Percentiles rank a stretch among this genome's conserved stretches.
These are phyloP conservation scores for Syrmaticus mikado DNA, from an alignment of 2,113 vertebrate species.

Conservation along the genomic window DNA sequence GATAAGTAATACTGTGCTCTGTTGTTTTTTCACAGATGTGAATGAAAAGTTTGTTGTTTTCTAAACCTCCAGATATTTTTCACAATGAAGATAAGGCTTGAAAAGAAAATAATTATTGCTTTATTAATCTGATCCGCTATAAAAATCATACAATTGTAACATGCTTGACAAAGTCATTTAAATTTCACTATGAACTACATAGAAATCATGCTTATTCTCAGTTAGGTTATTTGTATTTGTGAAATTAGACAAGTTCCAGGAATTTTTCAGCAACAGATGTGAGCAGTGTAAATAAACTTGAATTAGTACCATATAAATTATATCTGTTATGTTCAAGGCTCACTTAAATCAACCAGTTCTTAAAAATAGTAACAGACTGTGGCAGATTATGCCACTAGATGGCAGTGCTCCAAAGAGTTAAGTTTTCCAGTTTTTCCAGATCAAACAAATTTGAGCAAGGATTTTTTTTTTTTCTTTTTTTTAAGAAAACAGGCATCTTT, in stretches of 20 bases:
- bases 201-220: neutral
- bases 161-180: neutral
- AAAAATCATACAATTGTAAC: neutral
- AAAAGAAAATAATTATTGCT: neutral
- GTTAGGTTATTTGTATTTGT: neutral
- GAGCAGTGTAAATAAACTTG: conserved; percentile 18
- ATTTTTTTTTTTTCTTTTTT: neutral
- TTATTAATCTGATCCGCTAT: neutral
- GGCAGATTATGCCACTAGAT: conserved; percentile 22
- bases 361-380: neutral
- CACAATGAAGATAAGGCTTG: neutral
- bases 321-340: conserved; percentile 21
- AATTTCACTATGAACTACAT: neutral
- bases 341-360: neutral
- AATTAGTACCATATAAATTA: conserved; percentile 4
- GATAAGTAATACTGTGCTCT: neutral
- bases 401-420: conserved; percentile 56
- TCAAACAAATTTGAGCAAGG: neutral
- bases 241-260: neutral
- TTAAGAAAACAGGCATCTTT: neutral
- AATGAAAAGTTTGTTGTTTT: neutral
- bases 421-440: neutral
- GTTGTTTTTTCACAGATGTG: fast-evolving
- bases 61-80: neutral
- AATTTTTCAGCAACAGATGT: neutral